These are phyloP conservation scores for Etheostoma perlongum DNA, from an alignment of 2,797 vertebrate species.

Conservation along the genomic window DNA sequence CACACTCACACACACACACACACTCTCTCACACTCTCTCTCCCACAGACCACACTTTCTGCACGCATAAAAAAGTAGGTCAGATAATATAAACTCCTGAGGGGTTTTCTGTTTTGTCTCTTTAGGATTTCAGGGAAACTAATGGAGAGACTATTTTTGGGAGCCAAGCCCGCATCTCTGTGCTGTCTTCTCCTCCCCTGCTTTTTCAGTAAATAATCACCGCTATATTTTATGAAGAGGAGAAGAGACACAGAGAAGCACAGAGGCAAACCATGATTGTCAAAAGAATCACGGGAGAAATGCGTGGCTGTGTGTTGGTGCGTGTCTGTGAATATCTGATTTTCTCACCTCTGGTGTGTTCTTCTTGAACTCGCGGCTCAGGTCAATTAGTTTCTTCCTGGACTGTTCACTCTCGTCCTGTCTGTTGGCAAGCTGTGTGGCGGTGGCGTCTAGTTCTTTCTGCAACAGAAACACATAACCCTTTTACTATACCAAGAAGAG, in stretches of 20 bases:
- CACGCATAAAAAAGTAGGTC: slow-evolving; percentile 83
- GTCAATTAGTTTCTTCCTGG: slow-evolving; percentile 92
- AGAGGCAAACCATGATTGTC: slow-evolving; percentile 35
- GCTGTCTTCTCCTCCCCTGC: slow-evolving; percentile 68
- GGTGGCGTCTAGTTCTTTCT: slow-evolving; percentile 88
- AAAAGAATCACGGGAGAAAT: slow-evolving; percentile 28
- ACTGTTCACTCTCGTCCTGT: slow-evolving; percentile 99
- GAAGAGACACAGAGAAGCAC: slow-evolving; percentile 47
- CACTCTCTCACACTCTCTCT: slow-evolving; percentile 21
- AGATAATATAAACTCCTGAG: slow-evolving; percentile 85
- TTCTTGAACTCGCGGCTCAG: slow-evolving; percentile 99
- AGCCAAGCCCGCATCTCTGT: slow-evolving; percentile 76
- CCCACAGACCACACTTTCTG: slow-evolving; percentile 71
- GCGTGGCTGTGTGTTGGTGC: slow-evolving; percentile 25
- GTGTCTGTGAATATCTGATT: slow-evolving; percentile 38
- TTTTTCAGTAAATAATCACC: slow-evolving; percentile 79
- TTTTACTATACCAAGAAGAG: neutral
- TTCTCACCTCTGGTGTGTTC: slow-evolving; percentile 98
- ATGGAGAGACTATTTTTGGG: slow-evolving; percentile 86
- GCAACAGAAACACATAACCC: slow-evolving; percentile 63
- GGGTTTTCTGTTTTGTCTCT: slow-evolving; percentile 86
- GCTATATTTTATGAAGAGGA: slow-evolving; percentile 61
- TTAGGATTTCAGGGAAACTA: slow-evolving; percentile 86
- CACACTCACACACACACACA: no score
- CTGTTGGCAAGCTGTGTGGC: slow-evolving; percentile 95